phyloP scores from a whole-genome alignment of 2,113 vertebrate species.

The Tachysurus fulvidraco region DNA sequence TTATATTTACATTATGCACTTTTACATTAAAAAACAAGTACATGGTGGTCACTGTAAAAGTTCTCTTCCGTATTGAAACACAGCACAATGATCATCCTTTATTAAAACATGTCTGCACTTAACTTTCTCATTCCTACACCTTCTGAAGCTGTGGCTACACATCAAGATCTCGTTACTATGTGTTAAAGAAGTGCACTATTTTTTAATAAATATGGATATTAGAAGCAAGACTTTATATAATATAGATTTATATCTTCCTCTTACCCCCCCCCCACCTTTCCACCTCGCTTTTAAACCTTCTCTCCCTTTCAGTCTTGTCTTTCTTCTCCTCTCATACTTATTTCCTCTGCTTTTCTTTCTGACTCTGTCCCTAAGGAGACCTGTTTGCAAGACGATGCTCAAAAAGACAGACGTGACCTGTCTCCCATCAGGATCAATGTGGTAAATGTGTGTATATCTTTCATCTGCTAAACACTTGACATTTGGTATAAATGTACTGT shows the following conservation, averaged over 20 bases:
- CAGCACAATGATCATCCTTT: neutral
- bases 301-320: neutral
- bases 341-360: constrained; percentile 10
- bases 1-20: neutral
- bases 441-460: constrained; percentile 60
- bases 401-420: constrained; percentile 68
- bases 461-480: constrained; percentile 21
- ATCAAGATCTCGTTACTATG: neutral
- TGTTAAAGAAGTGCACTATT: neutral
- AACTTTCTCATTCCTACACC: neutral
- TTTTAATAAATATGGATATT: neutral
- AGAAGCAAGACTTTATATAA: neutral
- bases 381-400: constrained; percentile 69
- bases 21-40: neutral
- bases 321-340: constrained; percentile 1
- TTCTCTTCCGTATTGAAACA: neutral
- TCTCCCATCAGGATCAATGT: constrained; percentile 76
- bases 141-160: neutral
- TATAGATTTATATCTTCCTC: neutral
- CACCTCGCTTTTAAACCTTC: neutral
- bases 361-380: constrained; percentile 64
- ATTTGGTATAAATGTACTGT: constrained; percentile 34
- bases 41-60: neutral
- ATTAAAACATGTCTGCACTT: neutral
- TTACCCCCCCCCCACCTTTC: neutral